phyloP scores from a whole-genome alignment of 1,140 invertebrate species.

The Drosophila aff. region DNA sequence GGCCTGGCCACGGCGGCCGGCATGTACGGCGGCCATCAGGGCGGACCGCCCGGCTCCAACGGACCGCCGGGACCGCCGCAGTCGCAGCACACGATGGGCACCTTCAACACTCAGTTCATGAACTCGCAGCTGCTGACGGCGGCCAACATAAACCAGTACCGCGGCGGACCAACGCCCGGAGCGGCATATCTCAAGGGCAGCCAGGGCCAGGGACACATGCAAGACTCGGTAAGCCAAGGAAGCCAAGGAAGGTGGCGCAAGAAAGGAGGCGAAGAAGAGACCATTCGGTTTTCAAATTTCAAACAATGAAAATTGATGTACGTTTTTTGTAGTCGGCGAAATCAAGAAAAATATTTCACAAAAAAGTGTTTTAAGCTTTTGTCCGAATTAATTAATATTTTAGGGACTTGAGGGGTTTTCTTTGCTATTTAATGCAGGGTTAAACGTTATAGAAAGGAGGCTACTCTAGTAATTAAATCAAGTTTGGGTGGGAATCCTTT shows the following conservation, averaged over 20 bases:
- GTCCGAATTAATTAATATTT: background rate
- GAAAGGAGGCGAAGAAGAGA: background rate
- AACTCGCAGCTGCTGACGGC: conserved; percentile 84
- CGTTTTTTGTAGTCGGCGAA: background rate
- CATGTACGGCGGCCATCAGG: conserved; percentile 85
- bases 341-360: background rate
- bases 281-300: background rate
- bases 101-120: conserved; percentile 84
- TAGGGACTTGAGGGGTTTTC: background rate
- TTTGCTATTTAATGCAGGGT: background rate
- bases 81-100: conserved; percentile 84
- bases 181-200: conserved; percentile 87
- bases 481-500: background rate
- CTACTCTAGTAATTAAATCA: background rate
- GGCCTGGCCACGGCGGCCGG: conserved; percentile 86
- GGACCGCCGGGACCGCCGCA: conserved; percentile 68
- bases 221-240: conserved; percentile 83
- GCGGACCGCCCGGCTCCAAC: conserved; percentile 71
- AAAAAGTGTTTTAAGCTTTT: background rate
- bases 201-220: conserved; percentile 86
- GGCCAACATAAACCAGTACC: conserved; percentile 80
- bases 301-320: background rate
- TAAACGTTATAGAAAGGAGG: background rate
- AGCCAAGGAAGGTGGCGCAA: too few species aligned
- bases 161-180: conserved; percentile 85